These are phyloP conservation scores for Paramisgurnus dabryanus DNA, from an alignment of 2,113 vertebrate genomes.

Conservation along the genomic window DNA sequence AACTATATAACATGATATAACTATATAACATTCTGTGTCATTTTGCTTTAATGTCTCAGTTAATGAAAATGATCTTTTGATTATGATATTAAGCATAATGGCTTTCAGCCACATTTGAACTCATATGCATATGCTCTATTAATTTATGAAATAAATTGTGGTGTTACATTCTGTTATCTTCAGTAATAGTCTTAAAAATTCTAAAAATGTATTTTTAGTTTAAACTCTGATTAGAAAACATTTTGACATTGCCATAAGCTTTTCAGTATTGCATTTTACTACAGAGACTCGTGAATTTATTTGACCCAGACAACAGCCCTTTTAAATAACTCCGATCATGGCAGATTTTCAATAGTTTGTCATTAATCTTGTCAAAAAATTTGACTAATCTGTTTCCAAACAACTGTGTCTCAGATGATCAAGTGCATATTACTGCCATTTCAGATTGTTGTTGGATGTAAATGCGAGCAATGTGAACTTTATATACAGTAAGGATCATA, in stretches of 20 bases:
- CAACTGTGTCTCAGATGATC: not conserved
- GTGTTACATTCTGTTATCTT: too few species aligned
- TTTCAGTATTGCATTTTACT: too few species aligned
- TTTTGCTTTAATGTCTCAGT: not conserved
- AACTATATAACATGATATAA: too few species aligned
- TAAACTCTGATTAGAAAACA: too few species aligned
- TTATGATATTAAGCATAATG: not conserved
- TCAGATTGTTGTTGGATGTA: not conserved
- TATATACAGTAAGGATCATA: not conserved
- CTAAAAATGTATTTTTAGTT: too few species aligned
- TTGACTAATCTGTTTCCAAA: too few species aligned
- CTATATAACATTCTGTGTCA: too few species aligned
- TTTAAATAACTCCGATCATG: not conserved
- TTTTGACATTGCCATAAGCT: too few species aligned
- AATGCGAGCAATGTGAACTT: constrained; percentile 1
- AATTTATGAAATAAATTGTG: too few species aligned
- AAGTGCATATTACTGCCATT: not conserved
- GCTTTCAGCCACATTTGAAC: not conserved
- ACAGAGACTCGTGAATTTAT: not conserved
- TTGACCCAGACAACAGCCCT: not conserved
- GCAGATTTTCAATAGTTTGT: constrained; percentile 2
- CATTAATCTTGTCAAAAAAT: constrained; percentile 10
- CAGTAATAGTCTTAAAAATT: too few species aligned
- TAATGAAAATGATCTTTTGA: constrained; percentile 5
- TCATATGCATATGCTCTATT: not conserved